Evolutionary conservation across 1,140 invertebrate genomes (phyloP).

Genomic region (Lanistes nyassanus): DNA sequence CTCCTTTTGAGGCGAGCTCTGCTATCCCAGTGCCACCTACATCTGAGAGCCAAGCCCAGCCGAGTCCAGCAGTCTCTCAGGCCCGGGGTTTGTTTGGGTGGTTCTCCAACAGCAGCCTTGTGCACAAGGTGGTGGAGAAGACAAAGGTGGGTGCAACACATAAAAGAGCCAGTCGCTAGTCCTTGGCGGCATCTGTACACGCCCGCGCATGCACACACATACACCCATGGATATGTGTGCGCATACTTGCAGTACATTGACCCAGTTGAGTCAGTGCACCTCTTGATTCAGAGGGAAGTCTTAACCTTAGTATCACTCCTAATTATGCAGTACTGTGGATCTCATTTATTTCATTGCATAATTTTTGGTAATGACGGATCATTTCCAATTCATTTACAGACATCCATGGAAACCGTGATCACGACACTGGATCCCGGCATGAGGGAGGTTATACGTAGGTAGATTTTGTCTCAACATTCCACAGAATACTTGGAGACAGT

Average conservation of each 20-base stretch:
- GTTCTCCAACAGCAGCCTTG: constrained; percentile 69
- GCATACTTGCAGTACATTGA: too few relatives aligned
- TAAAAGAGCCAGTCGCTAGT: background rate
- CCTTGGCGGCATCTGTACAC: background rate
- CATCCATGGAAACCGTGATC: constrained; percentile 85
- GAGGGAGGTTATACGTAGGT: constrained; percentile 86
- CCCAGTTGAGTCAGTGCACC: too few relatives aligned
- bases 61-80: constrained; percentile 11
- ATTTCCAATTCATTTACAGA: constrained; percentile 65
- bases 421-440: constrained; percentile 91
- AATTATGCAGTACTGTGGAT: constrained; percentile 21
- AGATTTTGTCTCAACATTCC: background rate
- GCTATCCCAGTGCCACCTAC: constrained; percentile 36
- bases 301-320: background rate
- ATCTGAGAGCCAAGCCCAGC: background rate
- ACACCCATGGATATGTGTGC: too few relatives aligned
- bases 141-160: constrained; percentile 72
- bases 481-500: background rate
- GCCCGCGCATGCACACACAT: background rate
- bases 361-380: too few relatives aligned
- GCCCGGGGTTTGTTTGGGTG: constrained; percentile 65
- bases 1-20: constrained; percentile 50
- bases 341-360: too few relatives aligned
- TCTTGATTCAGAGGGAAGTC: too few relatives aligned
- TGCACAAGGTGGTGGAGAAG: constrained; percentile 79